Evolutionary conservation across 2,888 invertebrate species (phyloP).

Genomic region (Mythimna vitellina): DNA sequence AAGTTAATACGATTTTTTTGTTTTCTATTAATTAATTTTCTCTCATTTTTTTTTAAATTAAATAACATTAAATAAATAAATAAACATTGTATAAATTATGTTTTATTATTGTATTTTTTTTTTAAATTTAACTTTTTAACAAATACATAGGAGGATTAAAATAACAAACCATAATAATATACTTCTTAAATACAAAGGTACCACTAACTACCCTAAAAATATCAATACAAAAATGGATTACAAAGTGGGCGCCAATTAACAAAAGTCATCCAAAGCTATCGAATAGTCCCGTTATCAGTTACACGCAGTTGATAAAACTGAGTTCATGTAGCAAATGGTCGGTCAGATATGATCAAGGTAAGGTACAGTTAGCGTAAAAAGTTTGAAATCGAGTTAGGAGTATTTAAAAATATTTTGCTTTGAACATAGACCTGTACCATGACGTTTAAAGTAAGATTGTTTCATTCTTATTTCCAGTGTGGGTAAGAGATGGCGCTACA

Average conservation of each 20-base stretch:
- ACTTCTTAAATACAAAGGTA: background rate
- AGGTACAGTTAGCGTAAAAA: conserved; percentile 53
- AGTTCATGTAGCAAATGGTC: conserved; percentile 68
- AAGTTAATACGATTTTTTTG: background rate
- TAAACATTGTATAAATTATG: no score
- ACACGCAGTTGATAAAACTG: conserved; percentile 49
- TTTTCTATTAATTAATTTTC: no score
- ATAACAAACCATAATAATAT: background rate
- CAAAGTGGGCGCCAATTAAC: conserved; percentile 42
- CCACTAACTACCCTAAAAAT: background rate
- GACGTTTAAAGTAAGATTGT: no score
- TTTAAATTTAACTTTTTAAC: no score
- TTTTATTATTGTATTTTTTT: no score
- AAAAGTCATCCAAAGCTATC: conserved; percentile 53
- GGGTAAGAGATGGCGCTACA: no score
- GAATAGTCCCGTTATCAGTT: conserved; percentile 54
- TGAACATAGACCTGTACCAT: no score
- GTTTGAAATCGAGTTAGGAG: background rate
- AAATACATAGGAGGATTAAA: background rate
- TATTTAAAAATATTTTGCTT: no score
- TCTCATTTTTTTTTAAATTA: no score
- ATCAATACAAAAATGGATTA: background rate
- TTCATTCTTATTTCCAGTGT: no score
- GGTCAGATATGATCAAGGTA: conserved; percentile 58
- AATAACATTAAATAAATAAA: no score